Percentiles rank a stretch among this genome's conserved stretches.
Evolutionary conservation across 2,113 vertebrate species (phyloP).

Genomic region (Malurus alboscapulatus): DNA sequence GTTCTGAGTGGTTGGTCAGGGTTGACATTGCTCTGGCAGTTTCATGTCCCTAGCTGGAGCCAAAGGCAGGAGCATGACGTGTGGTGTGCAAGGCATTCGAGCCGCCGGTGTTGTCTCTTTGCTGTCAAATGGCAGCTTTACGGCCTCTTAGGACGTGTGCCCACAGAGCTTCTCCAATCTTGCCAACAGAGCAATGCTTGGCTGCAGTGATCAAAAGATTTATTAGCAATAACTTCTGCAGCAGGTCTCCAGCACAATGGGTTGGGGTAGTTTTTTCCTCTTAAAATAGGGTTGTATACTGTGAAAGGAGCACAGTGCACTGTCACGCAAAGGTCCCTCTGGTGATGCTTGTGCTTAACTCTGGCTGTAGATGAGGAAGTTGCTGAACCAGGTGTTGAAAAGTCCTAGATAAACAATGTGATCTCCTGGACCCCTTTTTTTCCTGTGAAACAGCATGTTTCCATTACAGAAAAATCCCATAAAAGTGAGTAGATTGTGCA

Average conservation of each 20-base stretch:
- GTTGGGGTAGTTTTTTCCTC: neutral
- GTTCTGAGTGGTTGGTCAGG: neutral
- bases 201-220: neutral
- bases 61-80: accelerated
- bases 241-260: neutral
- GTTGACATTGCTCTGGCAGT: neutral
- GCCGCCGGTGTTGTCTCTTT: neutral
- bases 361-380: neutral
- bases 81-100: neutral
- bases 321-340: neutral
- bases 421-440: neutral
- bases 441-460: neutral
- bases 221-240: neutral
- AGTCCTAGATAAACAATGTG: neutral
- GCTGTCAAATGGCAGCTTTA: neutral
- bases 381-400: constrained; percentile 6
- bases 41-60: neutral
- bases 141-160: accelerated
- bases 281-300: neutral
- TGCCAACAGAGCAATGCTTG: neutral
- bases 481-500: neutral
- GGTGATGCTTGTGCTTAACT: neutral
- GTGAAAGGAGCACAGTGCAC: neutral
- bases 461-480: neutral
- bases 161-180: neutral